Percentiles rank a stretch among this genome's conserved stretches.
phyloP scores from a whole-genome alignment of 2,113 vertebrate genomes.

The Scatophagus argus region DNA sequence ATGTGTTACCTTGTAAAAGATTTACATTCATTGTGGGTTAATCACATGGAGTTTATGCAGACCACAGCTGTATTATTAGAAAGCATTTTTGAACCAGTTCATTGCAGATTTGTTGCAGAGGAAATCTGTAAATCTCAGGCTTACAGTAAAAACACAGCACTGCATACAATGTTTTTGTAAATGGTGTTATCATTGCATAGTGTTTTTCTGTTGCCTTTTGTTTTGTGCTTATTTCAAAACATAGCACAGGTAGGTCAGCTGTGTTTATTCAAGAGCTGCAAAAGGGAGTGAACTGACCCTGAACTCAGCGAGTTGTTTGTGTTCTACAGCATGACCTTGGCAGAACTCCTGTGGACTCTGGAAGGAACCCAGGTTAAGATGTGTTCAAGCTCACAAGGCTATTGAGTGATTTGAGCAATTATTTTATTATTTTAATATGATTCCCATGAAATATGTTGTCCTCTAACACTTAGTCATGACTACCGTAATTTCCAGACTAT shows the following conservation, averaged over 20 bases:
- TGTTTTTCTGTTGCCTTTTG: background rate
- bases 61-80: background rate
- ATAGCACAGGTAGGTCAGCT: background rate
- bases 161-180: background rate
- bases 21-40: too few relatives aligned
- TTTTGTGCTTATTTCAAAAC: too few relatives aligned
- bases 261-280: background rate
- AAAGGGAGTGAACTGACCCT: background rate
- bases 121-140: slow-evolving; percentile 7
- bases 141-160: slow-evolving; percentile 9
- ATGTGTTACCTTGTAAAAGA: background rate
- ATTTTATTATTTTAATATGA: background rate
- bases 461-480: too few relatives aligned
- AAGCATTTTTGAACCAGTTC: slow-evolving; percentile 1
- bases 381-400: background rate
- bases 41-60: too few relatives aligned
- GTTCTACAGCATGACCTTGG: background rate
- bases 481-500: too few relatives aligned
- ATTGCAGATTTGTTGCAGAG: slow-evolving; percentile 12
- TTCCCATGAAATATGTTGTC: background rate
- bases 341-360: background rate
- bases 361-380: background rate
- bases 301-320: background rate
- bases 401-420: background rate
- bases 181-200: background rate